Evolutionary conservation across 2,113 vertebrate genomes (phyloP).

Genomic region (Xenopus laevis): DNA sequence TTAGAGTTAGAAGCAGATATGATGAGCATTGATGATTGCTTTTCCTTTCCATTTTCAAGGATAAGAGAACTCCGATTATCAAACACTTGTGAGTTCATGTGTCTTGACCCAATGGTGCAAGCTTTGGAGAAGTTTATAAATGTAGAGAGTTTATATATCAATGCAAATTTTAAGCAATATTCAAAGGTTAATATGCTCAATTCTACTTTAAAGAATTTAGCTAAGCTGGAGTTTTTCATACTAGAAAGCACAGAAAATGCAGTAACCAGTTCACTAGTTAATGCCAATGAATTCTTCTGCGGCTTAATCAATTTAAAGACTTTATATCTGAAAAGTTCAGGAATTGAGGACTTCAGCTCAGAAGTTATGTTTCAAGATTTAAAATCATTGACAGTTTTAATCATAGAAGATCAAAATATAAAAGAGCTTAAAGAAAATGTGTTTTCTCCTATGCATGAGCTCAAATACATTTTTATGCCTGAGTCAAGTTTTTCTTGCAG

Average conservation of each 20-base stretch:
- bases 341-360: slow-evolving; percentile 10
- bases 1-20: neutral
- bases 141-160: slow-evolving; percentile 7
- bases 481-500: too few species aligned
- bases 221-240: too few species aligned
- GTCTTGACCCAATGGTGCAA: too few species aligned
- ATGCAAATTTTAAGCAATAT: neutral
- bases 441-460: neutral
- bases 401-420: slow-evolving; percentile 8
- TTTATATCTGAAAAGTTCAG: slow-evolving; percentile 22
- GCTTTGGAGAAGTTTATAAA: slow-evolving; percentile 14
- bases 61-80: neutral
- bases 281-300: slow-evolving; percentile 3
- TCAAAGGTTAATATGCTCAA: neutral
- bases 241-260: too few species aligned
- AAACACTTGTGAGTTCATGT: neutral
- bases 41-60: neutral
- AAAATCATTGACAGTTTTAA: neutral
- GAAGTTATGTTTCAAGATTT: slow-evolving; percentile 12
- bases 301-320: slow-evolving; percentile 2
- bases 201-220: neutral
- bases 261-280: neutral
- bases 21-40: neutral
- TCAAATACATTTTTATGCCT: slow-evolving; percentile 30
- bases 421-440: neutral